Evolutionary conservation across 2,797 vertebrate genomes (phyloP).

Genomic region (Crocodylus rhombifer): DNA sequence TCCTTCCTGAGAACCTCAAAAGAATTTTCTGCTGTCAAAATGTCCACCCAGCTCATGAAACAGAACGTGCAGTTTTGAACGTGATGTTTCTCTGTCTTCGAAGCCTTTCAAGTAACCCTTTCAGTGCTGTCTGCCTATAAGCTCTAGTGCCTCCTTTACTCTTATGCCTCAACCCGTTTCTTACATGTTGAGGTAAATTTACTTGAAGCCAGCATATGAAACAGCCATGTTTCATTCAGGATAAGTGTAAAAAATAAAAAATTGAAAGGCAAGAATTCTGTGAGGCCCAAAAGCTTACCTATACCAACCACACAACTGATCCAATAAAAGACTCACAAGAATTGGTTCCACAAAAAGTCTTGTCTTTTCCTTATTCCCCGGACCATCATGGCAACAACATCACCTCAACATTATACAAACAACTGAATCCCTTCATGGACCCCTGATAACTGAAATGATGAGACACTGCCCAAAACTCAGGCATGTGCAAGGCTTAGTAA

Average conservation of each 20-base stretch:
- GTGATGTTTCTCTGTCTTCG: neutral
- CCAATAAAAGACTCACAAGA: too few species aligned
- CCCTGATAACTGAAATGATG: too few species aligned
- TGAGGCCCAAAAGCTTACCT: too few species aligned
- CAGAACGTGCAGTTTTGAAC: neutral
- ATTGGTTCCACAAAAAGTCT: too few species aligned
- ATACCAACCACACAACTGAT: too few species aligned
- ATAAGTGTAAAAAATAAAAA: neutral
- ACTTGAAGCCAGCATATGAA: neutral
- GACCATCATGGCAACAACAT: neutral
- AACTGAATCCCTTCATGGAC: neutral
- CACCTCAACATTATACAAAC: neutral
- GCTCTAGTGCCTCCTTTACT: neutral
- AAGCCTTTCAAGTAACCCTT: neutral
- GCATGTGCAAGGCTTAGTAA: neutral
- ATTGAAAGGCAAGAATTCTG: too few species aligned
- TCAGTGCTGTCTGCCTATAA: neutral
- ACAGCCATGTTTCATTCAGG: neutral
- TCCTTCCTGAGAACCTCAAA: neutral
- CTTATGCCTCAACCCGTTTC: neutral
- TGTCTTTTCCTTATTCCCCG: neutral
- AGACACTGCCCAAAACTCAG: neutral
- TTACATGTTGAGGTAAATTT: rapidly evolving
- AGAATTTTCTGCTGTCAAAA: neutral
- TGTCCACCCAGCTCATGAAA: neutral